A percentile compares a stretch with the other conserved stretches of the same genome.
Conservation (phyloP, 1,140 invertebrate species). For the Hypothenemus hampei region DNA sequence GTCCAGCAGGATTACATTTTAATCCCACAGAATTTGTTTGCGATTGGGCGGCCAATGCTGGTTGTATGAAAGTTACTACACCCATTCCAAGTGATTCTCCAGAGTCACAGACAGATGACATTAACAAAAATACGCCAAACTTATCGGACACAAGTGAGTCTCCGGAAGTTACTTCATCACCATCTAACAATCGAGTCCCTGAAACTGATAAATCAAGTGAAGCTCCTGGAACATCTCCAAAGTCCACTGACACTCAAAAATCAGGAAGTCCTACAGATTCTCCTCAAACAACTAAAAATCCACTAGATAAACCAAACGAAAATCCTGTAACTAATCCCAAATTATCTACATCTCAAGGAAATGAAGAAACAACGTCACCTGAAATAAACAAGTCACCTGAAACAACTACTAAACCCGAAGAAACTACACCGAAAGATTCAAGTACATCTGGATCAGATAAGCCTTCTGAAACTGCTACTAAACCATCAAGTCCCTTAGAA, state of each 20-base stretch:
- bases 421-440: not conserved
- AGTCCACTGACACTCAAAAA: not conserved
- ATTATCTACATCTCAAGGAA: not conserved
- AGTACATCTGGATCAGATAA: not conserved
- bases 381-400: not conserved
- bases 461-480: slow-evolving; percentile 3
- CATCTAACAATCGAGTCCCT: too few species aligned
- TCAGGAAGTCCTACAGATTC: not conserved
- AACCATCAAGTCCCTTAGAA: not conserved
- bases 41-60: slow-evolving; percentile 39
- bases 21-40: slow-evolving; percentile 41
- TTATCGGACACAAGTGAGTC: not conserved
- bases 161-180: not conserved
- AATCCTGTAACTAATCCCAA: slow-evolving; percentile 4
- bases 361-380: not conserved
- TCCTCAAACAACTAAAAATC: not conserved
- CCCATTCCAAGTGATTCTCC: not conserved
- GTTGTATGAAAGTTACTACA: slow-evolving; percentile 30
- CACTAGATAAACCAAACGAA: slow-evolving; percentile 2
- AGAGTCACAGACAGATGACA: not conserved
- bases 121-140: not conserved
- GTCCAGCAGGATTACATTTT: slow-evolving; percentile 42
- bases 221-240: not conserved
- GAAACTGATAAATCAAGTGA: slow-evolving; percentile 1
- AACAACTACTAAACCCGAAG: not conserved